Base-by-base conservation (phyloP, 2,888 invertebrate genomes). In the Cabera pusaria region DNA sequence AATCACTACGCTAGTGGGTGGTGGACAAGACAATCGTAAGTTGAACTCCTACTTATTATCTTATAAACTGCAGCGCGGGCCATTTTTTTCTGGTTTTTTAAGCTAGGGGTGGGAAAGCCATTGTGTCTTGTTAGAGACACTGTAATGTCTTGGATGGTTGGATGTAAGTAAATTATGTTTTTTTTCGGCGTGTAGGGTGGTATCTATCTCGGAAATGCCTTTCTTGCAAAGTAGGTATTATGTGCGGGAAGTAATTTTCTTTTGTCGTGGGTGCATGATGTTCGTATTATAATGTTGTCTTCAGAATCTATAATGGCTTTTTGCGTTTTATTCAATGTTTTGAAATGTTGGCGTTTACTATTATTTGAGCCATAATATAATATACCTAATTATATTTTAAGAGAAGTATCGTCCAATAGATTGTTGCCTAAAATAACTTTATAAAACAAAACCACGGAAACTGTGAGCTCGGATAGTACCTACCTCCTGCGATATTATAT, bases 161-260 rank as follows among this genome's bases (percentile, higher is more conserved):
- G 72, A 75, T 83, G 72, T 83, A 79, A 84, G 82, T 83, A 85
- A 86, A 86, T 86, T 86, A 83, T 79, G 76, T 77, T 84, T 79
- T 80, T 74, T 74, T 70, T 60, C 46, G 52, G 52, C 61, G 65
- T 67, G 61, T 59, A 40, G 61, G 63, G 35, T 61, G 59, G 52
- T 51, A 32, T 56, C 52, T 52, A 42, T 51, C n/a, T 38, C 39
- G 42, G 42, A 54, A 55, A 54, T 38, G 47, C 22, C 35, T 52
- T 43, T 52, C 56, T 61, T 53, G 39, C 24, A 22, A 26, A 27
- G 37, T 31, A 33, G 19, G 28, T 29, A 34, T 34, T 34, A 34
- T 29, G 23, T 34, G 24, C n/a, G 18, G 22, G 34, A 26, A 21
- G 33, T 5, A 35, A 44, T 46, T 44, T 49, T 44, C 39, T 43